Percentiles rank a stretch among this genome's conserved stretches.
Conservation (phyloP, 2,888 invertebrate genomes). For the Nesidiocoris tenuis region DNA sequence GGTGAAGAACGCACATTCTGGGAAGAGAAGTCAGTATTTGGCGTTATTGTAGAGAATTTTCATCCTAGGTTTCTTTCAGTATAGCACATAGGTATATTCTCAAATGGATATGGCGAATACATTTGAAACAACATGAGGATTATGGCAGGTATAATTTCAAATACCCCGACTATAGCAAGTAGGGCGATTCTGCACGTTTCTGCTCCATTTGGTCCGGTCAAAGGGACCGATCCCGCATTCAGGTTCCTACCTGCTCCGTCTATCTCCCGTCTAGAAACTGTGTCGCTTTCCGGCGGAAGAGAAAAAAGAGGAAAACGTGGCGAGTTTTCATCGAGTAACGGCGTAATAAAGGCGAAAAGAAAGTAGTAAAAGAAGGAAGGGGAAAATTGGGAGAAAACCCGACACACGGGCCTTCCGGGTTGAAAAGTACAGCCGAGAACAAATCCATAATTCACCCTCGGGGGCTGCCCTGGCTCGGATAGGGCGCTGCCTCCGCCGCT, state of each 20-base stretch:
- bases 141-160: not conserved
- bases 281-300: not conserved
- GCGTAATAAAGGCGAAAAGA: not conserved
- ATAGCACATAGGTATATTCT: too few relatives aligned
- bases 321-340: not conserved
- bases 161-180: not conserved
- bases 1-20: too few relatives aligned
- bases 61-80: too few relatives aligned
- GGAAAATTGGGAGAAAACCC: slow-evolving; percentile 1
- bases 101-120: too few relatives aligned
- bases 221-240: not conserved
- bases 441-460: slow-evolving; percentile 39
- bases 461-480: slow-evolving; percentile 13
- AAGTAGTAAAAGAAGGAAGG: not conserved
- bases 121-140: too few relatives aligned
- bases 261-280: not conserved
- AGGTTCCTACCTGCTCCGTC: not conserved
- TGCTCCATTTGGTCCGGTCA: not conserved
- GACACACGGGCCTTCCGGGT: slow-evolving; percentile 25
- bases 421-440: slow-evolving; percentile 20
- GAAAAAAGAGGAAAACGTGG: not conserved
- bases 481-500: not conserved
- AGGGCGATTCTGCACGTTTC: not conserved
- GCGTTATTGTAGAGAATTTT: too few relatives aligned
- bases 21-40: too few relatives aligned